A percentile compares a stretch with the other conserved stretches of the same genome.
These are phyloP conservation scores for Idaea aversata DNA, from an alignment of 2,888 invertebrate genomes.

Conservation along the genomic window DNA sequence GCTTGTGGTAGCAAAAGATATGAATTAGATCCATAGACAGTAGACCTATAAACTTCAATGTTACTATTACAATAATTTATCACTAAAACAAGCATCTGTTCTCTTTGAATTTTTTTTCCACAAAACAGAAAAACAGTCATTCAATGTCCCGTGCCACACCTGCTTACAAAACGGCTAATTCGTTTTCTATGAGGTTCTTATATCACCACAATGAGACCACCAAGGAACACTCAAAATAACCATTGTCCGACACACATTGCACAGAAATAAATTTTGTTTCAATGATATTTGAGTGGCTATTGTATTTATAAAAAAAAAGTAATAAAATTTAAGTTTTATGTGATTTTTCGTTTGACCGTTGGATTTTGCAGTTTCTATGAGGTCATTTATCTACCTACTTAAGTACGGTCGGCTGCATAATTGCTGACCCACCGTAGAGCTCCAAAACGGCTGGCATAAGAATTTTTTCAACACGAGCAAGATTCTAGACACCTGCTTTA, in stretches of 20 bases:
- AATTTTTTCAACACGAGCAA: no score
- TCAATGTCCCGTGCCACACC: slow-evolving; percentile 31
- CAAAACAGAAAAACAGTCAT: background rate
- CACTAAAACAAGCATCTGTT: background rate
- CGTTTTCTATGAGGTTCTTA: slow-evolving; percentile 41
- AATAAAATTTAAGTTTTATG: background rate
- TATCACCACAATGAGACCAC: background rate
- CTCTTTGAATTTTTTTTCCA: background rate
- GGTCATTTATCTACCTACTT: background rate
- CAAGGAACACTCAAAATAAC: slow-evolving; percentile 49
- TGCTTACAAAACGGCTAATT: slow-evolving; percentile 58
- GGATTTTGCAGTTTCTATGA: background rate
- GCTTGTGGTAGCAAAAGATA: no score
- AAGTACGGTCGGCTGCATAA: no score
- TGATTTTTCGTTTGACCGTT: background rate
- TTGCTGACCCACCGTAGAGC: no score
- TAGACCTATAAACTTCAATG: background rate
- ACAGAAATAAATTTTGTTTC: slow-evolving; percentile 34
- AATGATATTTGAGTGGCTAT: slow-evolving; percentile 26
- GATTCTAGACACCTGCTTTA: no score
- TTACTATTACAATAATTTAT: background rate
- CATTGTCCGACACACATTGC: slow-evolving; percentile 40
- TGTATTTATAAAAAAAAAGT: slow-evolving; percentile 16
- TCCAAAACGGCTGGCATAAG: no score
- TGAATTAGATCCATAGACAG: no score